phyloP scores from a whole-genome alignment of 2,888 invertebrate genomes.

The Tetropium fuscum region DNA sequence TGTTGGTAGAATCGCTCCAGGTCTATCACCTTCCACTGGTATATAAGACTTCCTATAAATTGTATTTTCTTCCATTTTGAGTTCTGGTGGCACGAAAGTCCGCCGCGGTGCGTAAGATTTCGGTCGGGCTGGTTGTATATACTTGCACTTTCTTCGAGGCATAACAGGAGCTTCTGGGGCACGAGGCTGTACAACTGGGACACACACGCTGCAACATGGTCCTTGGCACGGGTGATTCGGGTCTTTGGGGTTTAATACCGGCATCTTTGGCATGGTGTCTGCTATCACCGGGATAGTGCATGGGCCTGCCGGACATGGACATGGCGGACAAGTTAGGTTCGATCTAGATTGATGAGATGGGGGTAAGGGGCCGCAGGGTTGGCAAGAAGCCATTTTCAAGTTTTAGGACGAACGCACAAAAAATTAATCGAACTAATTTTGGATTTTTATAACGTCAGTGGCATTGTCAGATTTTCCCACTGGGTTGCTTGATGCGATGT shows the following conservation, averaged over 20 bases:
- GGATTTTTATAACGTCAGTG: slow-evolving; percentile 37
- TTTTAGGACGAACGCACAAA: slow-evolving; percentile 9
- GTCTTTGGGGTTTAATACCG: slow-evolving; percentile 53
- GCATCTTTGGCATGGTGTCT: slow-evolving; percentile 50
- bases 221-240: slow-evolving; percentile 36
- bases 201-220: slow-evolving; percentile 52
- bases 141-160: slow-evolving; percentile 56
- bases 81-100: slow-evolving; percentile 70
- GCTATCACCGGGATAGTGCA: slow-evolving; percentile 53
- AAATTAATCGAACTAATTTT: slow-evolving; percentile 15
- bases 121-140: slow-evolving; percentile 71
- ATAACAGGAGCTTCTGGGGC: slow-evolving; percentile 45
- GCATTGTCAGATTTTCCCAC: slow-evolving; percentile 31
- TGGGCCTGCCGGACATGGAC: slow-evolving; percentile 43
- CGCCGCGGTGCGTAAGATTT: slow-evolving; percentile 71
- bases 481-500: slow-evolving; percentile 5
- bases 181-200: slow-evolving; percentile 48
- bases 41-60: slow-evolving; percentile 76
- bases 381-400: slow-evolving; percentile 48
- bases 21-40: slow-evolving; percentile 65
- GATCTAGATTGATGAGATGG: slow-evolving; percentile 36
- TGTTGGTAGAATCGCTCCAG: slow-evolving; percentile 59
- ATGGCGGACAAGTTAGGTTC: slow-evolving; percentile 41
- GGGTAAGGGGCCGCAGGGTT: slow-evolving; percentile 48
- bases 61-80: slow-evolving; percentile 72